Evolutionary conservation across 92 coral and sea anemone genomes (phyloP).

Genomic region (Palythoa grandiflora): DNA sequence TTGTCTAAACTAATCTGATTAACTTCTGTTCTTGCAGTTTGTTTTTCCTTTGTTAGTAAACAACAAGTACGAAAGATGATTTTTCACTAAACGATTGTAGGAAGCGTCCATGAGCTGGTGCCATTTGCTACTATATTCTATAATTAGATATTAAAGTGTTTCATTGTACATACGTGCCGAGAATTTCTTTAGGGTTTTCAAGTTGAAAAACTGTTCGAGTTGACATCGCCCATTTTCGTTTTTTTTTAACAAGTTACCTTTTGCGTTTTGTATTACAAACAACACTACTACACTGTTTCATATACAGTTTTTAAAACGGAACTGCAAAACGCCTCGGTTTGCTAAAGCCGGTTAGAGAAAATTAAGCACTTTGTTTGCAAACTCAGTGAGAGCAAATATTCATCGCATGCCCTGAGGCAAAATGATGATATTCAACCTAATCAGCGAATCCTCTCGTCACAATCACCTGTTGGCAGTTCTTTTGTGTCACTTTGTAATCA

Average conservation of each 20-base stretch:
- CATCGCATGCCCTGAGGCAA: not conserved
- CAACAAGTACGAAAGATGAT: not conserved
- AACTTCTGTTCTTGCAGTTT: not conserved
- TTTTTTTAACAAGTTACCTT: not conserved
- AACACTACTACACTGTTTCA: not conserved
- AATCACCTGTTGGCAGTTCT: slow-evolving; percentile 4
- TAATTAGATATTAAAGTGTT: not conserved
- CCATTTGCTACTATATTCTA: not conserved
- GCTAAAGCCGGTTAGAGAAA: not conserved
- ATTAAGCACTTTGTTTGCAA: not conserved
- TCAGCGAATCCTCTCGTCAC: not conserved
- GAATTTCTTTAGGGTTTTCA: not conserved
- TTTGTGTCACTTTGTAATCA: not conserved
- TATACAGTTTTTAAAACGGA: not conserved
- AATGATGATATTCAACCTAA: not conserved
- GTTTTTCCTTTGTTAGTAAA: not conserved
- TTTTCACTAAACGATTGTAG: not conserved
- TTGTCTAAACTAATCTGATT: not conserved
- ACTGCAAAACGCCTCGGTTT: not conserved
- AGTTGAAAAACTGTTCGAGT: not conserved
- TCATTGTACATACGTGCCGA: not conserved
- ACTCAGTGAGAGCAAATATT: not conserved
- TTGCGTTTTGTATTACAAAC: not conserved
- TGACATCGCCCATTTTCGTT: not conserved
- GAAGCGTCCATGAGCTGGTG: not conserved